Conservation (phyloP, 2,888 invertebrate species). For the Vesta saturnalis region DNA sequence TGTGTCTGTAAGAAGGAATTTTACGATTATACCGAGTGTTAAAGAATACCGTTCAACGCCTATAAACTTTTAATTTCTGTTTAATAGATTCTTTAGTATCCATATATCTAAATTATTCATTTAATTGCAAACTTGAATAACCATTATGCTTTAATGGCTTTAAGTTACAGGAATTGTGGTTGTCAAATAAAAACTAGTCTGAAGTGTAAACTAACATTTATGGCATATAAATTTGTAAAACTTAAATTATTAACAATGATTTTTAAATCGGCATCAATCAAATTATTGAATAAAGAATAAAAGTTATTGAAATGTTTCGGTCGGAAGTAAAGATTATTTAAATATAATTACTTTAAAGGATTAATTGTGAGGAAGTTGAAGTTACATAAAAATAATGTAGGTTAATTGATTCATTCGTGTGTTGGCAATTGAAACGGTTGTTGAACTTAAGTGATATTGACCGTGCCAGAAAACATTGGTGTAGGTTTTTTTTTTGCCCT, state of each 20-base stretch:
- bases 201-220: too few species aligned
- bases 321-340: not conserved
- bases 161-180: too few species aligned
- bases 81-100: too few species aligned
- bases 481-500: not conserved
- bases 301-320: not conserved
- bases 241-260: not conserved
- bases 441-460: conserved; percentile 12
- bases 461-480: conserved; percentile 13
- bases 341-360: not conserved
- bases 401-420: conserved; percentile 14
- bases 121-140: too few species aligned
- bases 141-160: too few species aligned
- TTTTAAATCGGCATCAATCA: not conserved
- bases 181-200: too few species aligned
- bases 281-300: not conserved
- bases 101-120: too few species aligned
- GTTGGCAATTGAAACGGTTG: conserved; percentile 15
- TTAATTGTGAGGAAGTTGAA: not conserved
- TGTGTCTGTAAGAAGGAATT: too few species aligned
- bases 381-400: conserved; percentile 1
- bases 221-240: not conserved
- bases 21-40: too few species aligned
- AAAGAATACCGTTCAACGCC: too few species aligned
- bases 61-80: too few species aligned